Evolutionary conservation across 30 jellyfish, hydroid and myxozoan genomes (phyloP), one percentile per base, ranked within the genome.

Genomic region (Aurelia sp.): DNA sequence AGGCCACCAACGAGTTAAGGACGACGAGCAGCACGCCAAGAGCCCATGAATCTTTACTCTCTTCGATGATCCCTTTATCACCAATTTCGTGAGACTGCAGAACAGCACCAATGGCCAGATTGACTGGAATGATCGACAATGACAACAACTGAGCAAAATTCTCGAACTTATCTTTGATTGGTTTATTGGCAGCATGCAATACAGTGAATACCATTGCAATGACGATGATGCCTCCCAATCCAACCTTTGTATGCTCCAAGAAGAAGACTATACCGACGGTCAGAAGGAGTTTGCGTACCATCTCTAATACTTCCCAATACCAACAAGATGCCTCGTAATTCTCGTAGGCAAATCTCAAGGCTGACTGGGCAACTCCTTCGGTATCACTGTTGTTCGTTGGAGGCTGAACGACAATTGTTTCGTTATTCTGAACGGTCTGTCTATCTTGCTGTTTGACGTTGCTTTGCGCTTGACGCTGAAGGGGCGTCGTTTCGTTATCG

Each of bases 301-400:
- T 31, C 69, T 84, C 94, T 7, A 84, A 8, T 41, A 60, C 82
- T 38, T 78, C 94, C 94, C 94, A 84, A 20, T 22, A 84, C 88
- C 94, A 61, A 76, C 85, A 67, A 6, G 71, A 53, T 38, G 33
- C 38, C 20, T 72, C 16, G 50, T 84, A 84, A 48, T 84, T 84
- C 64, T 84, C 94, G 68, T 71, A 84, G 21, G 76, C 60, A 61
- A 84, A 84, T 58, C 68, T 72, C 88, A 73, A 40, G 16, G 88
- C 88, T 4, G 55, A 44, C 55, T 9, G 13, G 55, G 55, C 55
- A 44, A 44, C 55, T 44, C 3, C 55, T 44, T 44, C 55, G 3
- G 3, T 44, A 44, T 44, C 55, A 2, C 15, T 44, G 15, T 13
- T 44, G 55, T 9, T 2, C 55, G 55, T 44, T 44, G 1, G 15